phyloP scores from a whole-genome alignment of 2,113 vertebrate species.

The Mormyrus lacerda region DNA sequence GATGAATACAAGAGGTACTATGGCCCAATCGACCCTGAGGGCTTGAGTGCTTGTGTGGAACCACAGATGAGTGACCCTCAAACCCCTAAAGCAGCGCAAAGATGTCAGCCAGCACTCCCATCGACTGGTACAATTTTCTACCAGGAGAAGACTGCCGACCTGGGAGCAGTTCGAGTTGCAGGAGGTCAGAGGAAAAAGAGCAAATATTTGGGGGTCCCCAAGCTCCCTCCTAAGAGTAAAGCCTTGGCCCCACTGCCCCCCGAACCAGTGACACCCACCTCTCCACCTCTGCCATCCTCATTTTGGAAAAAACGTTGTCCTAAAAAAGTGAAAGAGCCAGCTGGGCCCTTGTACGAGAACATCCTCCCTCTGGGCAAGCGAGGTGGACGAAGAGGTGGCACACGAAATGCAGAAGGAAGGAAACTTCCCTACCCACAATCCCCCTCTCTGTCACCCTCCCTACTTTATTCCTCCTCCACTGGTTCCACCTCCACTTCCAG shows the following conservation, averaged over 20 bases:
- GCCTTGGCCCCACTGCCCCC: slow-evolving; percentile 45
- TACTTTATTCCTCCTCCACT: slow-evolving; percentile 51
- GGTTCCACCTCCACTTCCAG: slow-evolving; percentile 61
- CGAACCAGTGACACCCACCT: slow-evolving; percentile 45
- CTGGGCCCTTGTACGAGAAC: slow-evolving; percentile 62
- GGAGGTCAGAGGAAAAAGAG: slow-evolving; percentile 16
- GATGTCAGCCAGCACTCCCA: slow-evolving; percentile 28
- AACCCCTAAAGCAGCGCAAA: slow-evolving; percentile 53
- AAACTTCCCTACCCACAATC: slow-evolving; percentile 56
- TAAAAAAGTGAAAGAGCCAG: slow-evolving; percentile 55
- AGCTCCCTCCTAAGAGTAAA: slow-evolving; percentile 49
- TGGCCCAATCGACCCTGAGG: slow-evolving; percentile 83
- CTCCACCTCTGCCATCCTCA: slow-evolving; percentile 54
- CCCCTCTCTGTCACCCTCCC: slow-evolving; percentile 57
- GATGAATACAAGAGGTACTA: slow-evolving; percentile 86
- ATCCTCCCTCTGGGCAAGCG: slow-evolving; percentile 61
- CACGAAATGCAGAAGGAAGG: slow-evolving; percentile 48
- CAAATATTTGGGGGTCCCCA: slow-evolving; percentile 53
- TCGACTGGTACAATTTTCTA: background rate
- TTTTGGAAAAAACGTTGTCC: slow-evolving; percentile 62
- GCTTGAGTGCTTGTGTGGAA: slow-evolving; percentile 59
- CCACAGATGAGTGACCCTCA: slow-evolving; percentile 48
- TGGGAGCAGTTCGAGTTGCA: background rate
- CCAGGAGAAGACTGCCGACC: slow-evolving; percentile 6
- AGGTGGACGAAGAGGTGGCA: slow-evolving; percentile 63